Base-by-base conservation (phyloP, 2,113 vertebrate species). In the Dinomys branickii region DNA sequence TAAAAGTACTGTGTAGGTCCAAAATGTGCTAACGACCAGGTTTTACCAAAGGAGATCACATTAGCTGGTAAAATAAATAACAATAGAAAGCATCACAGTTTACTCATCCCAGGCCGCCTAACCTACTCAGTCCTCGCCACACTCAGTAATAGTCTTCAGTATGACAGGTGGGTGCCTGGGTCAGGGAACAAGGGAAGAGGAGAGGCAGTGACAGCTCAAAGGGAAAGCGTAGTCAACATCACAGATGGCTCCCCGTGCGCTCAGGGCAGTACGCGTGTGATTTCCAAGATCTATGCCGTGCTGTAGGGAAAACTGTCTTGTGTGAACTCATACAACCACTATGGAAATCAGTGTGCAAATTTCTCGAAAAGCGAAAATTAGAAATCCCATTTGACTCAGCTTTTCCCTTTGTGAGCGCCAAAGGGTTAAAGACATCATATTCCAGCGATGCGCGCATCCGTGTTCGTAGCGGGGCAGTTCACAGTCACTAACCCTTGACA, bases 61-160 rank as follows among this genome's bases (percentile, higher is more conserved):
- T 84, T 63, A 93, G 54, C n/a, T 54, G 7, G 38, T 75, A 82
- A 94, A 97, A n/a, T 35, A 69, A 95, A 90, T 88, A 77, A 58
- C 65, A 58, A 13, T 54, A 52, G 41, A 58, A 89, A 85, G 85
- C 1, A 22, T 65, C 58, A 4, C 22, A n/a, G 22, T 85, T 96
- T 69, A 30, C 61, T 52, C 20, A 81, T 50, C 47, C n/a, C 38
- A 75, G 77, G 63, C 22, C 67, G 80, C 10, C 50, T 80, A 88
- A 13, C 44, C 20, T 61, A 35, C 41, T 93, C 59, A 73, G 78
- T 67, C 24, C 14, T 95, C 54, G 83, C 7, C 22, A 22, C 77
- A 67, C 33, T 69, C 58, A 81, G 20, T 69, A 65, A 50, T 47
- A 65, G 2, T 81, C 50, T 81, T 22, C 30, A 84, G 19, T 3